A percentile compares a stretch with the other conserved stretches of the same genome.
Evolutionary conservation across 2,888 invertebrate genomes (phyloP).

Genomic region (Pristionchus fissidentatus): DNA sequence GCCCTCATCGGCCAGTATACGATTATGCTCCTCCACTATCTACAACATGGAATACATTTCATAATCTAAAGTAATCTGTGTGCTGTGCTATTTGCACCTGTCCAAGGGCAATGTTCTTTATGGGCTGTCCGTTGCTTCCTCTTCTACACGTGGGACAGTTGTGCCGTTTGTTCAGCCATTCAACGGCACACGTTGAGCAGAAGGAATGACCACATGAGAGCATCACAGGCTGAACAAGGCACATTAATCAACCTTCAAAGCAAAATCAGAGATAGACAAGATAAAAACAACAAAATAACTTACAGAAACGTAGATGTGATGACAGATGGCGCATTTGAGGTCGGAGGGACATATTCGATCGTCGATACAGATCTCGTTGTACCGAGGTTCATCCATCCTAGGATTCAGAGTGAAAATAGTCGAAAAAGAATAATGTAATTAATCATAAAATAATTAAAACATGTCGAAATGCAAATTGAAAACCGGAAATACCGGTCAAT

Average conservation of each 20-base stretch:
- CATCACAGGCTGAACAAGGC: constrained; percentile 47
- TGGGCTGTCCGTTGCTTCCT: not conserved
- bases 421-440: not conserved
- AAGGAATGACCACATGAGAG: constrained; percentile 48
- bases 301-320: constrained; percentile 18
- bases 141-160: constrained; percentile 45
- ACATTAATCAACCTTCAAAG: not conserved
- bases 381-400: constrained; percentile 27
- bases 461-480: not conserved
- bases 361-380: constrained; percentile 32
- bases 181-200: constrained; percentile 25
- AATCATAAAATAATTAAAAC: not conserved
- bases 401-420: not conserved
- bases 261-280: not conserved
- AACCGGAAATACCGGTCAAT: not conserved
- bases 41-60: not conserved
- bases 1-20: constrained; percentile 14
- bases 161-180: constrained; percentile 23
- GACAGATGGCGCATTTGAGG: constrained; percentile 46
- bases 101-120: constrained; percentile 47
- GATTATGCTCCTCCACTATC: constrained; percentile 40
- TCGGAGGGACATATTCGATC: constrained; percentile 43
- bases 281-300: not conserved
- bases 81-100: constrained; percentile 10
- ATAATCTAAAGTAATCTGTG: not conserved